These are phyloP conservation scores for Cataglyphis livida DNA, from an alignment of 2,888 invertebrate genomes.

Conservation along the genomic window DNA sequence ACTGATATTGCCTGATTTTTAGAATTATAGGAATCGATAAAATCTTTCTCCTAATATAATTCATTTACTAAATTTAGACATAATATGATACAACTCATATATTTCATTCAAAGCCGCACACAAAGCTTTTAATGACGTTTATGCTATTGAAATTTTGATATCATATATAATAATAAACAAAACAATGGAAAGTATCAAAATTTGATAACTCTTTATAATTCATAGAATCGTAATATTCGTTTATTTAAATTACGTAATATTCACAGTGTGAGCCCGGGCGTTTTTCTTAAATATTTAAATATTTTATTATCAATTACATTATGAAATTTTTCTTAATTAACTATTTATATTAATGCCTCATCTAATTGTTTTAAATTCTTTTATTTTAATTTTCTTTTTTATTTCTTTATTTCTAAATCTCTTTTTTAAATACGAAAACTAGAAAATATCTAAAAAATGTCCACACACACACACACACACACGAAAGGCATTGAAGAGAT, in stretches of 20 bases:
- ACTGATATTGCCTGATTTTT: conserved; percentile 12
- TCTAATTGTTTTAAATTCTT: background rate
- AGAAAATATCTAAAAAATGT: background rate
- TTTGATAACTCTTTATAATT: conserved; percentile 14
- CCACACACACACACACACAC: no score
- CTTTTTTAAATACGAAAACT: background rate
- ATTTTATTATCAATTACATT: background rate
- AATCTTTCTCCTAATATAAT: background rate
- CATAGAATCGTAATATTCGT: no score
- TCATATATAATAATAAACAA: background rate
- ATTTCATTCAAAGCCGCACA: background rate
- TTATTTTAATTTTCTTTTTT: background rate
- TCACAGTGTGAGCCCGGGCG: background rate
- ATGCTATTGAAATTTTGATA: conserved; percentile 4
- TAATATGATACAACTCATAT: background rate
- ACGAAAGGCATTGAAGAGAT: background rate
- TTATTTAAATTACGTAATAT: conserved; percentile 3
- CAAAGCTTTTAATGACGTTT: background rate
- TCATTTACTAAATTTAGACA: background rate
- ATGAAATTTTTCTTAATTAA: background rate
- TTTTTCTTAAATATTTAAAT: background rate
- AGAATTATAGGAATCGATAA: conserved; percentile 1
- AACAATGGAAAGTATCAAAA: background rate
- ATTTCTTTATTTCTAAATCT: background rate
- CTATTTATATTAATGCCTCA: background rate